Base-by-base conservation (phyloP, 2,888 invertebrate species). In the Eupithecia centaureata region DNA sequence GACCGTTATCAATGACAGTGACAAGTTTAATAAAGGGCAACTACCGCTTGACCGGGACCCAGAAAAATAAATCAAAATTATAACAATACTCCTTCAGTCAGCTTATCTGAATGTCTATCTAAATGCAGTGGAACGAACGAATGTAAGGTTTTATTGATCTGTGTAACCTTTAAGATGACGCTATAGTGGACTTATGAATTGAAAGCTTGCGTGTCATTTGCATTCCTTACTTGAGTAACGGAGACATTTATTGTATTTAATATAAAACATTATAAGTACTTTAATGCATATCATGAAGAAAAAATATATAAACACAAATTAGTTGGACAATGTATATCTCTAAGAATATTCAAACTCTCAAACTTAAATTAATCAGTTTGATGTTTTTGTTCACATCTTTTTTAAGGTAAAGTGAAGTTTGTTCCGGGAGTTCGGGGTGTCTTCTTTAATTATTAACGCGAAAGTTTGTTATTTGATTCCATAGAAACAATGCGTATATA, bases 1-100 rank as follows among this genome's bases (percentile, higher is more conserved):
- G 76, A 75, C 79, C 79, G 80, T 86, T 90, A 92, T 91, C 91
- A 85, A 81, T 87, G 89, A 90, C 89, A 88, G 85, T 87, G 91
- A 90, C 91, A 89, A 86, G 90, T 90, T 90, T 90, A 90, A 90
- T 91, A 91, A 90, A 91, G 86, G 86, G 87, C 84, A 82, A 90
- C 90, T 87, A 86, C 90, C 80, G 82, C 81, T 82, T 86, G 85
- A 81, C 78, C 78, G 76, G 33, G 30, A 30, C 57, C 56, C 35
- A 28, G 56, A 25, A 73, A 84, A 85, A 83, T 82, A 85, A 83
- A 85, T 84, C 81, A 83, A 82, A 89, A 87, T 91, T 88, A 90
- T 86, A 87, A 90, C 89, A 88, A 90, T 89, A 86, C 85, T 77
- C 76, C 78, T 77, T 77, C 75, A 80, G 65, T 85, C 82, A 74